These are phyloP conservation scores for Linurgus olivaceus DNA, from an alignment of 2,797 vertebrate genomes.

Conservation along the genomic window DNA sequence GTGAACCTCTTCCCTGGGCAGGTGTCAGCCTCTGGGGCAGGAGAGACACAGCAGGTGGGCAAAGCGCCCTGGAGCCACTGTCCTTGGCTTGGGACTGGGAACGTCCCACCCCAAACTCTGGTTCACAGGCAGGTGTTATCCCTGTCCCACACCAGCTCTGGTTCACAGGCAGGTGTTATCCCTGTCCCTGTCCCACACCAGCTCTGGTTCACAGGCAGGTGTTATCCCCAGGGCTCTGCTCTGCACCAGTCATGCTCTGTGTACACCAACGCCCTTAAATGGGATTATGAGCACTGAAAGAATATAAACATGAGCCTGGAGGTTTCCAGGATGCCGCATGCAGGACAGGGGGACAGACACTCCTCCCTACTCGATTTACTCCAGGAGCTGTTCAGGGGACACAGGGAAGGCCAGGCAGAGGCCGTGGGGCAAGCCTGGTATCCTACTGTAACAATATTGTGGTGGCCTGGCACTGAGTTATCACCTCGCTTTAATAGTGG, in stretches of 20 bases:
- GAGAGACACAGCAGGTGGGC: fast-evolving
- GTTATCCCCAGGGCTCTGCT: fast-evolving
- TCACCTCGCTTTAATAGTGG: fast-evolving
- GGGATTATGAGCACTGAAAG: background rate
- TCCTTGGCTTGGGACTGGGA: no score
- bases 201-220: background rate
- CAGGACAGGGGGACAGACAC: background rate
- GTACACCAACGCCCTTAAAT: background rate
- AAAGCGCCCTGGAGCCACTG: background rate
- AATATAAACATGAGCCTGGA: background rate
- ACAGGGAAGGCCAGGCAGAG: background rate
- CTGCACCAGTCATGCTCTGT: background rate
- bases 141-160: fast-evolving
- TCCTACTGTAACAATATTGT: fast-evolving
- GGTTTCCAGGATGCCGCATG: background rate
- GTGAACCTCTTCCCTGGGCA: fast-evolving
- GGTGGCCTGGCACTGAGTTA: background rate
- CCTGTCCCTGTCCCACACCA: background rate
- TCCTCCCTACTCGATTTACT: background rate
- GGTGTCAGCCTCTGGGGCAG: background rate
- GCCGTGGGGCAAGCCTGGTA: fast-evolving
- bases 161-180: background rate
- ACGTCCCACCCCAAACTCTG: background rate
- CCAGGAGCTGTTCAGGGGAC: background rate
- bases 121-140: background rate